A percentile compares a stretch with the other conserved stretches of the same genome.
phyloP scores from a whole-genome alignment of 2,113 vertebrate species.

The Protobothrops mucrosquamatus region DNA sequence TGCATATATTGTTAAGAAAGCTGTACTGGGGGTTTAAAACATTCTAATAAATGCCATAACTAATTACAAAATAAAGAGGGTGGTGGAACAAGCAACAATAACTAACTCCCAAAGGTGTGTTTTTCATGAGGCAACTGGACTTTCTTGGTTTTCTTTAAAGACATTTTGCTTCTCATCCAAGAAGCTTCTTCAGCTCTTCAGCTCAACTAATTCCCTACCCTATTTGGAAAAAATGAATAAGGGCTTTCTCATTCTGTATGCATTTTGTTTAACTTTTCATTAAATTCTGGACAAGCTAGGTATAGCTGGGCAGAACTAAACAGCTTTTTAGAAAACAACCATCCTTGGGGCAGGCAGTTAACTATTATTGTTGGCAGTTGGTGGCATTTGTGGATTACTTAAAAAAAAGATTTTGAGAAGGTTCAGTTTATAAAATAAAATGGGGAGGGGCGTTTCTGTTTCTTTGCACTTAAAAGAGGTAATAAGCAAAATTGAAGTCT shows the following conservation, averaged over 20 bases:
- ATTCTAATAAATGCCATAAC: constrained; percentile 59
- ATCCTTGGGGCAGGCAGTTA: background rate
- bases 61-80: constrained; percentile 39
- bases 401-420: background rate
- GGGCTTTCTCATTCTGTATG: background rate
- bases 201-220: accelerated
- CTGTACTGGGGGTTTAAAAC: constrained; percentile 58
- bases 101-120: background rate
- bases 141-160: too few species aligned
- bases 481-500: background rate
- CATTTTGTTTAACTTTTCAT: background rate
- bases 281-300: too few species aligned
- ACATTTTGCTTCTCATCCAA: too few species aligned
- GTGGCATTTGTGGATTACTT: background rate
- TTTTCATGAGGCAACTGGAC: too few species aligned
- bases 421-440: background rate
- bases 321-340: background rate
- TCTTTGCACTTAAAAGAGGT: background rate
- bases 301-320: background rate
- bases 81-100: background rate
- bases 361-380: background rate
- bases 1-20: constrained; percentile 60
- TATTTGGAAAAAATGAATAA: constrained; percentile 17
- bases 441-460: background rate
- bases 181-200: too few species aligned